phyloP scores from a whole-genome alignment of 2,113 vertebrate species.

The Muscicapa adusta region DNA sequence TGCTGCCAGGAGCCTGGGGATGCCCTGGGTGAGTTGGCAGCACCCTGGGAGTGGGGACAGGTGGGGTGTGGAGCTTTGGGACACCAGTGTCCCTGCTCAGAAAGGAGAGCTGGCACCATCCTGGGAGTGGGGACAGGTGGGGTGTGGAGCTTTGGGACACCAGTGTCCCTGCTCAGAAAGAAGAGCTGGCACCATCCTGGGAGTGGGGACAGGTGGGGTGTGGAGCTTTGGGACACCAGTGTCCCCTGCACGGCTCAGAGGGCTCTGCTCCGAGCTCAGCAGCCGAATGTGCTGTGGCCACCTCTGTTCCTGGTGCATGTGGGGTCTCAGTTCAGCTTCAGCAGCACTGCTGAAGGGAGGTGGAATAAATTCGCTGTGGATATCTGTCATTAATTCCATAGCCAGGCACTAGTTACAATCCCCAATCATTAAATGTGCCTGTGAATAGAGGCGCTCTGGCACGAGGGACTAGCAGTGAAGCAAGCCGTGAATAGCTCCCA shows the following conservation, averaged over 20 bases:
- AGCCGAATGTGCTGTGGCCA: neutral
- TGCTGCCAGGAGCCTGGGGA: neutral
- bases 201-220: neutral
- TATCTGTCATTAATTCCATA: neutral
- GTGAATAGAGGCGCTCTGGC: neutral
- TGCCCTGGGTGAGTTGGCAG: neutral
- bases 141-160: neutral
- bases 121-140: neutral
- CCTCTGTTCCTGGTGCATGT: accelerated
- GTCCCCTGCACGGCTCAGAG: neutral
- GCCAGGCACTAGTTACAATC: neutral
- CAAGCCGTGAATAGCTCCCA: neutral
- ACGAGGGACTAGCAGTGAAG: neutral
- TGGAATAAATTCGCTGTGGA: neutral
- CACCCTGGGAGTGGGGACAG: neutral
- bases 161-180: neutral
- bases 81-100: neutral
- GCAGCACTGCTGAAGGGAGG: neutral
- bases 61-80: neutral
- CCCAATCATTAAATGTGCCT: neutral
- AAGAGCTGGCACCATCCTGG: neutral
- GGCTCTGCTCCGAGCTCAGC: neutral
- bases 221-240: no score
- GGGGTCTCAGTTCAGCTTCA: neutral
- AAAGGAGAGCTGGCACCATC: accelerated